phyloP scores from a whole-genome alignment of 2,888 invertebrate genomes.

The Syrphus vitripennis region DNA sequence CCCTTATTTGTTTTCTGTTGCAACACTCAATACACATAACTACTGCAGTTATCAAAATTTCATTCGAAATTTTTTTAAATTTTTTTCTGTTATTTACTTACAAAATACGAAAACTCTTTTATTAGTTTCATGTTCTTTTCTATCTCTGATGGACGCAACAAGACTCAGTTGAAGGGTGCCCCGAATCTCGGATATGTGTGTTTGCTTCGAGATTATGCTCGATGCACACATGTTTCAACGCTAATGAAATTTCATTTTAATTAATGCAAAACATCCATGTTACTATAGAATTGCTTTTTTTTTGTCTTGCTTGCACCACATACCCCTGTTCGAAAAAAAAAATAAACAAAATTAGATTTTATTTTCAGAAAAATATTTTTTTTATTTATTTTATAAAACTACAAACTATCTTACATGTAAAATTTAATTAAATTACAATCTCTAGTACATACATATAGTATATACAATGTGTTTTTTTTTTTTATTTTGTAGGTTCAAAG shows the following conservation, averaged over 20 bases:
- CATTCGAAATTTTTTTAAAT: neutral
- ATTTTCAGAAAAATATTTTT: slow-evolving; percentile 18
- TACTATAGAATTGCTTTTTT: slow-evolving; percentile 4
- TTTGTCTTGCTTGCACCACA: no score
- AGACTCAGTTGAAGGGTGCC: neutral
- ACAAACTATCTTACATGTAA: slow-evolving; percentile 5
- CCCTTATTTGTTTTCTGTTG: no score
- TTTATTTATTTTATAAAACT: slow-evolving; percentile 12
- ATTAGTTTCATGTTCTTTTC: neutral
- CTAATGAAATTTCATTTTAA: slow-evolving; percentile 55
- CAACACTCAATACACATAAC: no score
- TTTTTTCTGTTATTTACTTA: neutral
- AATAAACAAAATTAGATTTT: slow-evolving; percentile 19
- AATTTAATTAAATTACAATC: slow-evolving; percentile 42
- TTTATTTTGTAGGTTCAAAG: slow-evolving; percentile 78
- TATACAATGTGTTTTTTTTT: neutral
- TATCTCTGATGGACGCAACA: neutral
- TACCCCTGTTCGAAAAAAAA: slow-evolving; percentile 1
- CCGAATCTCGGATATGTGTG: neutral
- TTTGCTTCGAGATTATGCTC: slow-evolving; percentile 22
- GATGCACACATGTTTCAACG: slow-evolving; percentile 22
- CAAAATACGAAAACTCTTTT: slow-evolving; percentile 19
- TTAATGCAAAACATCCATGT: slow-evolving; percentile 48
- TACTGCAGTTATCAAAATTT: slow-evolving; percentile 5
- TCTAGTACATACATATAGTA: neutral